Percentiles rank a stretch among this genome's conserved stretches.
phyloP scores from a whole-genome alignment of 2,888 invertebrate species.

The Nephrotoma appendiculata region DNA sequence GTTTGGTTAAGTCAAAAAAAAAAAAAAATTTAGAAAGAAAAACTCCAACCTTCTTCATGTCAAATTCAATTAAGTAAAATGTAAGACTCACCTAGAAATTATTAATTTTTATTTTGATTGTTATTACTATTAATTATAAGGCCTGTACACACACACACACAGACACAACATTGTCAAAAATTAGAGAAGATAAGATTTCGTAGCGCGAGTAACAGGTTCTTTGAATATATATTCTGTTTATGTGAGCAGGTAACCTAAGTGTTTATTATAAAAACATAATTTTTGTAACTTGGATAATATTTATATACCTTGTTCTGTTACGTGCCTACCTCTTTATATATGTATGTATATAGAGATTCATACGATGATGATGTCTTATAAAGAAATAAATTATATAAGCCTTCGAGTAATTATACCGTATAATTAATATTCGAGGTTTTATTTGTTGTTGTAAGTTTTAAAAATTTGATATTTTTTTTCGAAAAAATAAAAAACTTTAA shows the following conservation, averaged over 20 bases:
- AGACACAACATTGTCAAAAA: not conserved
- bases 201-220: not conserved
- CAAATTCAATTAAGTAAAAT: not conserved
- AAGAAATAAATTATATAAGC: not conserved
- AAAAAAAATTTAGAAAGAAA: not conserved
- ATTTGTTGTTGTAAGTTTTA: not conserved
- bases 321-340: not conserved
- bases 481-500: not conserved
- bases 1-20: not conserved
- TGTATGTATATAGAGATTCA: not conserved
- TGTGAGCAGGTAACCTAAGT: not conserved
- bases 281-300: not conserved
- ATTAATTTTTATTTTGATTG: not conserved
- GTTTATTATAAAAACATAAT: not conserved
- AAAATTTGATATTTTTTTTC: not conserved
- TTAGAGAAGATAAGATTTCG: not conserved
- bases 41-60: not conserved
- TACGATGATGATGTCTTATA: not conserved
- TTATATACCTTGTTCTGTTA: not conserved
- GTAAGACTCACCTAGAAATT: not conserved
- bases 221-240: not conserved
- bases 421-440: not conserved
- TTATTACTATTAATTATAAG: not conserved
- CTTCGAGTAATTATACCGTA: not conserved
- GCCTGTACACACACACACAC: not conserved